These are phyloP conservation scores for Lates japonicus DNA, from an alignment of 2,797 vertebrate genomes.

Conservation along the genomic window DNA sequence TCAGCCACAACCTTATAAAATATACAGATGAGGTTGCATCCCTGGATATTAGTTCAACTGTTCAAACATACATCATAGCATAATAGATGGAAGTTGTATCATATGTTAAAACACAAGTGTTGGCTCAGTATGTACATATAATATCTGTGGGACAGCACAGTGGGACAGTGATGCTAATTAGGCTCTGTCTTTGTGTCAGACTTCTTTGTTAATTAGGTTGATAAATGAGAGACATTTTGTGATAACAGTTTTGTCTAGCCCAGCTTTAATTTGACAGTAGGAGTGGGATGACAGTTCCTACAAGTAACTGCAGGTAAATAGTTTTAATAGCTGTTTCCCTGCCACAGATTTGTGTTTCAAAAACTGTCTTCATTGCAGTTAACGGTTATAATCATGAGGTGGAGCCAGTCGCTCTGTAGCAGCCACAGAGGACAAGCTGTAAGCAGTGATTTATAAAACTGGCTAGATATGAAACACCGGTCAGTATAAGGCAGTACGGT, in stretches of 20 bases:
- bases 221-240: slow-evolving; percentile 10
- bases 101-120: not conserved
- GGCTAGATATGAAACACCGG: no score
- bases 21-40: not conserved
- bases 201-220: no score
- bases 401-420: not conserved
- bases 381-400: slow-evolving; percentile 13
- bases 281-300: slow-evolving; percentile 1
- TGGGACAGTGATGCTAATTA: no score
- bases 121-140: not conserved
- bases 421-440: not conserved
- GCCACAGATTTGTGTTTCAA: not conserved
- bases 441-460: no score
- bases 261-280: slow-evolving; percentile 28
- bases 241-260: slow-evolving; percentile 2
- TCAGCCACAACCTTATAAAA: not conserved
- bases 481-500: no score
- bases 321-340: slow-evolving; percentile 6
- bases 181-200: no score
- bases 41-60: no score
- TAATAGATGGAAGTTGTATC: slow-evolving; percentile 12
- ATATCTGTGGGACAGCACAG: not conserved
- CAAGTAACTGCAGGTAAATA: slow-evolving; percentile 13
- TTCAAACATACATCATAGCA: not conserved
- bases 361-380: not conserved